These are phyloP conservation scores for Brachionus rubens DNA, from an alignment of 1,140 invertebrate genomes.

Conservation along the genomic window DNA sequence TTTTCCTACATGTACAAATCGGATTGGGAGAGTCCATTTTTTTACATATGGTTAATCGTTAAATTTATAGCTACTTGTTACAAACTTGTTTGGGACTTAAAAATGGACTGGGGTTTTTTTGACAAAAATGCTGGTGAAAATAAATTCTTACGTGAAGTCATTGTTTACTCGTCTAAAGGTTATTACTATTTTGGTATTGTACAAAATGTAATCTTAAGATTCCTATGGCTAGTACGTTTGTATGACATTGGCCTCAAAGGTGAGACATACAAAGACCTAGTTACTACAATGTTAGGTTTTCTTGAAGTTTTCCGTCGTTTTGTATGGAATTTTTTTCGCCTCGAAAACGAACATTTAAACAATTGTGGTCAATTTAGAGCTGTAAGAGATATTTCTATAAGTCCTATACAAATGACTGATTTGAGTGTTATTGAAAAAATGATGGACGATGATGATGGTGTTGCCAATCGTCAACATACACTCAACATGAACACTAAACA, in stretches of 20 bases:
- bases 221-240: conserved; percentile 70
- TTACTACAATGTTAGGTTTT: conserved; percentile 81
- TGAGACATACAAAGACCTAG: conserved; percentile 74
- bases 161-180: conserved; percentile 66
- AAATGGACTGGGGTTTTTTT: conserved; percentile 98
- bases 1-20: conserved; percentile 58
- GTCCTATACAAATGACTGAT: conserved; percentile 64
- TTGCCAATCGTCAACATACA: conserved; percentile 16
- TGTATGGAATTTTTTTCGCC: conserved; percentile 98
- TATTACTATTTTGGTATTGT: conserved; percentile 97
- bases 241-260: conserved; percentile 81
- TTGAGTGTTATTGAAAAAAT: conserved; percentile 42
- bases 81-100: conserved; percentile 88
- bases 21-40: conserved; percentile 45
- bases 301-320: conserved; percentile 94
- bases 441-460: conserved; percentile 38
- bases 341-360: conserved; percentile 99
- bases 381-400: conserved; percentile 94
- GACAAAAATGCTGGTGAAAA: conserved; percentile 81
- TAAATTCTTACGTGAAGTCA: conserved; percentile 66
- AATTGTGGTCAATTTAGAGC: conserved; percentile 99
- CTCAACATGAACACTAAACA: conserved; percentile 10
- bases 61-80: conserved; percentile 76
- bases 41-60: conserved; percentile 57
- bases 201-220: conserved; percentile 87